phyloP scores from a whole-genome alignment of 2,888 invertebrate species.

The Eristalis tenax region DNA sequence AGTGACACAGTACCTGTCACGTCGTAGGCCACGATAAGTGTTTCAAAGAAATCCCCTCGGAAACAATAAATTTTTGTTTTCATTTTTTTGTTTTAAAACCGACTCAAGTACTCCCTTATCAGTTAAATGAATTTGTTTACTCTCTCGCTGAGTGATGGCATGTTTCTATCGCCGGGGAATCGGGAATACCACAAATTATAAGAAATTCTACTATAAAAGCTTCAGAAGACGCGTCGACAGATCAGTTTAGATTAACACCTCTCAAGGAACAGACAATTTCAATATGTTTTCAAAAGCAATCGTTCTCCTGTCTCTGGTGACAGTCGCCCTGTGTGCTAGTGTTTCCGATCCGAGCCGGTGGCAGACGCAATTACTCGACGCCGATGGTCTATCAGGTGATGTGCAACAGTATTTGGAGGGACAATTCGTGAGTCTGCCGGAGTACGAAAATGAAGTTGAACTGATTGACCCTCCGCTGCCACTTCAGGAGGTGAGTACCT shows the following conservation, averaged over 20 bases:
- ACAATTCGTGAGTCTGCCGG: not conserved
- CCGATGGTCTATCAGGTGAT: not conserved
- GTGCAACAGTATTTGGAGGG: not conserved
- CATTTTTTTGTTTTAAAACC: not conserved
- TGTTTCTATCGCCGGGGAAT: not conserved
- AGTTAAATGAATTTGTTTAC: not conserved
- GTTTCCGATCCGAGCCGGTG: not conserved
- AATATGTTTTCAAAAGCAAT: slow-evolving; percentile 74
- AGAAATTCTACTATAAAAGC: not conserved
- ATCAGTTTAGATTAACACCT: not conserved
- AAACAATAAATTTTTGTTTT: not conserved
- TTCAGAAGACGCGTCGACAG: not conserved
- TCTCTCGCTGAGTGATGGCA: not conserved
- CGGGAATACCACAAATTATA: not conserved
- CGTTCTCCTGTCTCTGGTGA: slow-evolving; percentile 14
- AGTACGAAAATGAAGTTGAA: not conserved
- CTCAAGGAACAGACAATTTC: slow-evolving; percentile 71
- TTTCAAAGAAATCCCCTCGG: not conserved
- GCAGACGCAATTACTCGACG: not conserved
- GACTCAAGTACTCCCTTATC: not conserved
- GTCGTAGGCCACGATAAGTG: not conserved
- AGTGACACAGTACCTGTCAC: not conserved
- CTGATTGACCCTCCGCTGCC: not conserved
- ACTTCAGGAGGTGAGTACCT: not conserved
- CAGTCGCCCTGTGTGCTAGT: not conserved